Evolutionary conservation across 2,797 vertebrate species (phyloP).

Genomic region (Spea hammondii): DNA sequence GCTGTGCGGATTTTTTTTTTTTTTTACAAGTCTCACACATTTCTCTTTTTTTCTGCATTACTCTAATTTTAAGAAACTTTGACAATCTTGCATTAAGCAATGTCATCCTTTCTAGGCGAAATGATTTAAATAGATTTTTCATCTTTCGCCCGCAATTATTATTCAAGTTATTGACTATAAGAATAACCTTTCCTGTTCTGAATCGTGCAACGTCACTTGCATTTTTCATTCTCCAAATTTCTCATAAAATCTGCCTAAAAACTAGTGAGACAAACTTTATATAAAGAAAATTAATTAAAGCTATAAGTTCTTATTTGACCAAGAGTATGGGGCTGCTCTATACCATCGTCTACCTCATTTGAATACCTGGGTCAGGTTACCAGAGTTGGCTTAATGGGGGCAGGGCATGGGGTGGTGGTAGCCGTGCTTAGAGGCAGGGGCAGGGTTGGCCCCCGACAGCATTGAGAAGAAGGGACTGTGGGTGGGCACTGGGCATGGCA

Average conservation of each 20-base stretch:
- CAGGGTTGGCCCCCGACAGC: too few species aligned
- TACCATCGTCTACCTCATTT: too few species aligned
- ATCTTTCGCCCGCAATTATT: background rate
- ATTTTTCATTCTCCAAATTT: background rate
- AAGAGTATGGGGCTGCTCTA: too few species aligned
- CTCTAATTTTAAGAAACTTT: conserved; percentile 1
- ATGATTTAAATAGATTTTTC: background rate
- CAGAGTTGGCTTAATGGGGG: too few species aligned
- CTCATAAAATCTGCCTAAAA: background rate
- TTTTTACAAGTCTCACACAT: background rate
- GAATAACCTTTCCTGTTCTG: background rate
- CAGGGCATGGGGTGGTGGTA: too few species aligned
- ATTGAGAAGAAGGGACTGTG: too few species aligned
- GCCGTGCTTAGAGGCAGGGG: too few species aligned
- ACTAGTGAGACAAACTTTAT: background rate
- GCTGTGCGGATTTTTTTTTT: background rate
- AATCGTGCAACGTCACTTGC: background rate
- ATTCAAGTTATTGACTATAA: background rate
- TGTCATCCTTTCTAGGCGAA: background rate
- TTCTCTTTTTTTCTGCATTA: background rate
- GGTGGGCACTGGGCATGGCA: too few species aligned
- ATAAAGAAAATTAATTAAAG: too few species aligned
- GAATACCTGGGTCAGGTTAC: too few species aligned
- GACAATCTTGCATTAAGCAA: conserved; percentile 9
- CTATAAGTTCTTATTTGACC: too few species aligned